These are phyloP conservation scores for Eubasilissa splendida DNA, from an alignment of 2,888 invertebrate species.

Conservation along the genomic window DNA sequence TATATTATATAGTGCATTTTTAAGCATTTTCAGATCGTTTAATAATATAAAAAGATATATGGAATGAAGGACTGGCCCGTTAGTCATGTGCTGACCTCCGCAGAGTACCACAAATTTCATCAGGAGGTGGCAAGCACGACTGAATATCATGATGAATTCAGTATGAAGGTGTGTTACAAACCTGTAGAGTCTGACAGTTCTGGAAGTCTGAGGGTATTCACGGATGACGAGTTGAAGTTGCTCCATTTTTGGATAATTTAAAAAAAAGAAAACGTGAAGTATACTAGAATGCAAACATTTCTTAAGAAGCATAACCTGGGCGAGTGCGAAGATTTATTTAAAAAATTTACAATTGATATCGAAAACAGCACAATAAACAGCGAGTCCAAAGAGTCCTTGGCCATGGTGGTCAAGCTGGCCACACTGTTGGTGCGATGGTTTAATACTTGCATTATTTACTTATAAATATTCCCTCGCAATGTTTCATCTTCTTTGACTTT, in stretches of 20 bases:
- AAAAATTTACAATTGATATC: neutral
- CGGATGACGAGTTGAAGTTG: neutral
- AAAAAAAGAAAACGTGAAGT: neutral
- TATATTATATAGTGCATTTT: too few relatives aligned
- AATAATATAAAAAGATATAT: too few relatives aligned
- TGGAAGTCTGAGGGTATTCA: neutral
- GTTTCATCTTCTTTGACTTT: too few relatives aligned
- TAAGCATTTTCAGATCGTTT: too few relatives aligned
- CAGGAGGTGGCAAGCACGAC: too few relatives aligned
- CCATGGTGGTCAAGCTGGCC: neutral
- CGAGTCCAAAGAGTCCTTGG: neutral
- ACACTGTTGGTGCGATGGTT: conserved; percentile 5
- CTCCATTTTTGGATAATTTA: neutral
- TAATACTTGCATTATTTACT: too few relatives aligned
- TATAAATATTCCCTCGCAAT: too few relatives aligned
- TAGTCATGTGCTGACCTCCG: neutral
- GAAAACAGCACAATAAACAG: neutral
- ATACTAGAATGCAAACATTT: neutral
- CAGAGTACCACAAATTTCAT: too few relatives aligned
- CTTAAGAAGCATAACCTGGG: neutral
- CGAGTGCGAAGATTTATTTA: neutral
- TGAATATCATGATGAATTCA: too few relatives aligned
- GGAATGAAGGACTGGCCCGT: neutral
- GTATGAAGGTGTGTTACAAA: too few relatives aligned
- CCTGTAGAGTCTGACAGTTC: too few relatives aligned